phyloP scores from a whole-genome alignment of 2,888 invertebrate species.

The Troides oblongomaculatus region DNA sequence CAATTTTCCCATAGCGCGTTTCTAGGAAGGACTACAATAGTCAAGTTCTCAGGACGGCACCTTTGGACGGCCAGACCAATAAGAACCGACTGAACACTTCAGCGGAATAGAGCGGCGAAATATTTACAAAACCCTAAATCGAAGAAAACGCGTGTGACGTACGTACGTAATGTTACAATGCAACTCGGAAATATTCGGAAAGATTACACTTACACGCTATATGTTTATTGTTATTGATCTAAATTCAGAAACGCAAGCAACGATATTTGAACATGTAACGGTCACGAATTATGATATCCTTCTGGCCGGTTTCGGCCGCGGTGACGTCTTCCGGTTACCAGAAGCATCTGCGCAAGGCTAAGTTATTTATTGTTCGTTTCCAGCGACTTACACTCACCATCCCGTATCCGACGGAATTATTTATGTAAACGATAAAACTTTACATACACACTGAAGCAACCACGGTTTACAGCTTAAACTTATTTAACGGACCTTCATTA shows the following conservation, averaged over 20 bases:
- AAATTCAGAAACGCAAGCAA: slow-evolving; percentile 17
- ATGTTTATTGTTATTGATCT: slow-evolving; percentile 26
- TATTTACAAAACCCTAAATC: slow-evolving; percentile 42
- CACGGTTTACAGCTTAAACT: not conserved
- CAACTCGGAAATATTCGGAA: slow-evolving; percentile 14
- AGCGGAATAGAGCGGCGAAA: slow-evolving; percentile 37
- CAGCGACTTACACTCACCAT: slow-evolving; percentile 1
- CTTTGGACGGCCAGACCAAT: slow-evolving; percentile 38
- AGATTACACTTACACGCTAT: slow-evolving; percentile 8
- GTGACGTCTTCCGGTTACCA: slow-evolving; percentile 19
- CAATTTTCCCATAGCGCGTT: slow-evolving; percentile 35
- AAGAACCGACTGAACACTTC: slow-evolving; percentile 37
- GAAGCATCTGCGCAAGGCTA: slow-evolving; percentile 17
- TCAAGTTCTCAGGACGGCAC: slow-evolving; percentile 58
- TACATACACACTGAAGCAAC: not conserved
- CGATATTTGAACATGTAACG: slow-evolving; percentile 22
- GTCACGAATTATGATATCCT: slow-evolving; percentile 26
- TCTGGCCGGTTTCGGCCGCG: slow-evolving; percentile 16
- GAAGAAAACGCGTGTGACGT: slow-evolving; percentile 41
- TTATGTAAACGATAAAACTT: slow-evolving; percentile 13
- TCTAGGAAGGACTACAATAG: slow-evolving; percentile 59
- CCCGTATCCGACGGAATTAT: slow-evolving; percentile 13
- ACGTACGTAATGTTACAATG: not conserved
- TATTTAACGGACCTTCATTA: not conserved
- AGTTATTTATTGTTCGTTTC: slow-evolving; percentile 21